Percentiles rank a stretch among this genome's conserved stretches.
These are phyloP conservation scores for Hystrix brachyura DNA, from an alignment of 2,113 vertebrate species.

Conservation along the genomic window DNA sequence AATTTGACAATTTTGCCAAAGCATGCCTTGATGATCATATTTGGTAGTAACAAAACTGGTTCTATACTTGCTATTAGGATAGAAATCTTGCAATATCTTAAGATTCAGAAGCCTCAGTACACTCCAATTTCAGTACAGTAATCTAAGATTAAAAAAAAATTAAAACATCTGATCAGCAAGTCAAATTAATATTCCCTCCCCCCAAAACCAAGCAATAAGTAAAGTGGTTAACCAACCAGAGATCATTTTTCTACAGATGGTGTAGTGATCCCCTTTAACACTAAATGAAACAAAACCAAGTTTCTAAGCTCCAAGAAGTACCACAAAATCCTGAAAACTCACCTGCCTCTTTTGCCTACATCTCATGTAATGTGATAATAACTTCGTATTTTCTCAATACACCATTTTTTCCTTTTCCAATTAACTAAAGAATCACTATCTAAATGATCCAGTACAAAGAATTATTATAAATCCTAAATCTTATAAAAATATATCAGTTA, in stretches of 20 bases:
- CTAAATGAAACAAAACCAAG: background rate
- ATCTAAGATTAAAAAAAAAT: background rate
- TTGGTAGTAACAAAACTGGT: background rate
- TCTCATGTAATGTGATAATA: background rate
- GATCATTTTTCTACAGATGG: background rate
- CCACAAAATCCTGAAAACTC: background rate
- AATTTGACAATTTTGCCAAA: conserved; percentile 3
- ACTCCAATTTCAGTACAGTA: background rate
- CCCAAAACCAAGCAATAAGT: background rate
- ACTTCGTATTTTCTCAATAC: background rate
- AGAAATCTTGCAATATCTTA: background rate
- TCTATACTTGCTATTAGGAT: background rate
- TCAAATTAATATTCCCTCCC: background rate
- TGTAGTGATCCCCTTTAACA: background rate
- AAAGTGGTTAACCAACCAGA: background rate
- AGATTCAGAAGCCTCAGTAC: background rate
- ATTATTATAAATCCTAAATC: background rate
- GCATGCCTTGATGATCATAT: background rate
- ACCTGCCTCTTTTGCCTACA: background rate
- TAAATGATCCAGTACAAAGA: background rate
- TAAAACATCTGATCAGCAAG: background rate
- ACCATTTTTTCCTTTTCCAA: background rate
- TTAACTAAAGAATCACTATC: background rate
- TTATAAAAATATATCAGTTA: background rate
- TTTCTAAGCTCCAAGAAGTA: background rate